Evolutionary conservation across 2,113 vertebrate species (phyloP).

Genomic region (Solenodon paradoxus): DNA sequence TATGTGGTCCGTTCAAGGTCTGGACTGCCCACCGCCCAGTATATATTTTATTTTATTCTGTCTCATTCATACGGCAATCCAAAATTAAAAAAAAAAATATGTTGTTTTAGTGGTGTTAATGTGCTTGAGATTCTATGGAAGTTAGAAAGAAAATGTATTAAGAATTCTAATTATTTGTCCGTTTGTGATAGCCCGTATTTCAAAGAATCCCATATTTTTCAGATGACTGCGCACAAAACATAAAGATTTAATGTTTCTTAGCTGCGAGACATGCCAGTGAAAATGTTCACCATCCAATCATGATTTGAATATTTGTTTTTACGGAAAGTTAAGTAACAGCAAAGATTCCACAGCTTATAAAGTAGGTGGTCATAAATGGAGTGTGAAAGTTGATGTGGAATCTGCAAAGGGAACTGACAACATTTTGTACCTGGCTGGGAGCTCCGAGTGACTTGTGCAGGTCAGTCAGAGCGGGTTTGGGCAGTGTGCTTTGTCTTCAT

Average conservation of each 20-base stretch:
- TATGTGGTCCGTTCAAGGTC: not conserved
- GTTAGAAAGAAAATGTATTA: not conserved
- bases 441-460: constrained; percentile 36
- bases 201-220: constrained; percentile 40
- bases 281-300: constrained; percentile 8
- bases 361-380: constrained; percentile 54
- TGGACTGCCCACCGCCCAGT: not conserved
- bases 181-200: not conserved
- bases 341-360: constrained; percentile 53
- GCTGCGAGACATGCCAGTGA: constrained; percentile 36
- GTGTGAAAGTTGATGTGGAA: constrained; percentile 41
- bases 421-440: not conserved
- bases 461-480: not conserved
- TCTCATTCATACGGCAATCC: not conserved
- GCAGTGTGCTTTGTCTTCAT: not conserved
- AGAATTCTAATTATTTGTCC: not conserved
- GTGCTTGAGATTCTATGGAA: not conserved
- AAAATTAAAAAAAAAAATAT: constrained; percentile 3
- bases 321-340: constrained; percentile 23
- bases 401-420: constrained; percentile 50
- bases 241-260: not conserved
- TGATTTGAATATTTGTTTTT: constrained; percentile 61
- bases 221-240: not conserved
- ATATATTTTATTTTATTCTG: not conserved
- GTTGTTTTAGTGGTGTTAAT: not conserved